Evolutionary conservation across 2,113 vertebrate species (phyloP).

Genomic region (Trichechus manatus): DNA sequence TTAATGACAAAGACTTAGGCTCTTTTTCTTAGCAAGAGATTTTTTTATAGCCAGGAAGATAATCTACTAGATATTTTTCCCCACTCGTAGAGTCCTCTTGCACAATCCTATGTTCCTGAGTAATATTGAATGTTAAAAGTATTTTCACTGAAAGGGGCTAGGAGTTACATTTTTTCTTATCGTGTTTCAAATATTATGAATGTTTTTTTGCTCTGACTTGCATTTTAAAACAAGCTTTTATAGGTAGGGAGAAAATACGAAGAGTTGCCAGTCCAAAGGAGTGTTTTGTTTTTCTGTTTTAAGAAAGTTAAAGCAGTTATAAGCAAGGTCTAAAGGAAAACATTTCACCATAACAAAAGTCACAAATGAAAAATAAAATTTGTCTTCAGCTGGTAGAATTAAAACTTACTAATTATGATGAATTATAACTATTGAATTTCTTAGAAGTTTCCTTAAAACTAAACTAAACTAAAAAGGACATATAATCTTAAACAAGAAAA

Average conservation of each 20-base stretch:
- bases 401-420: slow-evolving; percentile 41
- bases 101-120: slow-evolving; percentile 27
- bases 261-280: slow-evolving; percentile 1
- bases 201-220: slow-evolving; percentile 13
- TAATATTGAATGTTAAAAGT: slow-evolving; percentile 53
- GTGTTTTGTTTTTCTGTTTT: slow-evolving; percentile 41
- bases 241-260: neutral
- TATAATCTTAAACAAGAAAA: neutral
- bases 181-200: neutral
- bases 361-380: slow-evolving; percentile 47
- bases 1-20: neutral
- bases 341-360: slow-evolving; percentile 13
- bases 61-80: slow-evolving; percentile 29
- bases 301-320: slow-evolving; percentile 52
- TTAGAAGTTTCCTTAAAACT: slow-evolving; percentile 58
- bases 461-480: slow-evolving; percentile 53
- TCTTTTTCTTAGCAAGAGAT: slow-evolving; percentile 3
- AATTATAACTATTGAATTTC: slow-evolving; percentile 21
- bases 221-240: slow-evolving; percentile 57
- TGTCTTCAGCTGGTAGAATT: neutral
- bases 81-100: neutral
- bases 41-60: slow-evolving; percentile 16
- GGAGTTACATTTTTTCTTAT: neutral
- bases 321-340: slow-evolving; percentile 54
- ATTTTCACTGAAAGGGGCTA: slow-evolving; percentile 21